Base-by-base conservation (phyloP, 2,888 invertebrate species). In the Panorpa germanica region DNA sequence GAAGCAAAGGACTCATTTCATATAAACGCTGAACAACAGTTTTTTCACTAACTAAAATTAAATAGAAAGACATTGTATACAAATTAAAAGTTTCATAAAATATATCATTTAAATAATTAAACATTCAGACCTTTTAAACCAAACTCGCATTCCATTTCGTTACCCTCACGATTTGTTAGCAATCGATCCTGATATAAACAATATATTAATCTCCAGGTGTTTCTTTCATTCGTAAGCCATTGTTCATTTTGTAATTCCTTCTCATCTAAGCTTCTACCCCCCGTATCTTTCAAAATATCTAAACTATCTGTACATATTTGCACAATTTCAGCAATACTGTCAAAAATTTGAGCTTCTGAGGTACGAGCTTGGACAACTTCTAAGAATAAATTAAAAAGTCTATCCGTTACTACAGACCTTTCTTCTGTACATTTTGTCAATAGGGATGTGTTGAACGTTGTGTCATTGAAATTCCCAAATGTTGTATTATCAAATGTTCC, bases 141-240 rank as follows among this genome's bases (percentile, higher is more conserved):
- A n/a, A n/a, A n/a, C n/a, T 47, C 45, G 25, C 40, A 45, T 14
- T 52, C 50, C 40, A 50, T 49, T 32, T 53, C n/a, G n/a, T n/a
- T n/a, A n/a, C n/a, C 47, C 20, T 48, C 49, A 23, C 45, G 44
- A 32, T 53, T 46, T 15, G 50, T 45, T 35, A 59, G 55, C 27
- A 81, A 55, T 15, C 86, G 68, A 53, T 91, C 86, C 39, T 76
- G 69, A 52, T 80, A 88, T 9, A 93, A 54, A 36, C 77, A 77
- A 41, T 73, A 69, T 4, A 91, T 46, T 14, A 93, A 59, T 40
- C 81, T 68, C 91, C 91, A 93, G 1, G 83, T 88, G 44, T 83
- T 80, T 18, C 78, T 66, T 49, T 93, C 93, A 43, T 76, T 72
- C 36, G 76, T 72, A 20, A 91, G 45, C 69, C 70, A 72, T 26